These are phyloP conservation scores for Grapholita molesta DNA, from an alignment of 1,140 invertebrate genomes.

Conservation along the genomic window DNA sequence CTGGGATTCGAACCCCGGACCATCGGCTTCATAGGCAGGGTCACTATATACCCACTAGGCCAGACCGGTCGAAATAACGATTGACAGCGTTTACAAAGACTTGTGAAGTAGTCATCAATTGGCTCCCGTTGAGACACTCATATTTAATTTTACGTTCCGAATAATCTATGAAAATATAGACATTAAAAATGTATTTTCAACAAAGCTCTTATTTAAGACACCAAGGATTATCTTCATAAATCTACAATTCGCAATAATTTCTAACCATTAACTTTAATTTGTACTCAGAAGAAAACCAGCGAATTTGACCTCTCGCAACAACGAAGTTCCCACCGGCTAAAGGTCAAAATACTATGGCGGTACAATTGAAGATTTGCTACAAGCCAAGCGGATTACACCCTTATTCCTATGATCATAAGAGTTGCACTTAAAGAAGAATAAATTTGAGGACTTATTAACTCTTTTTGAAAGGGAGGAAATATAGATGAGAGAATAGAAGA, in stretches of 20 bases:
- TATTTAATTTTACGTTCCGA: not conserved
- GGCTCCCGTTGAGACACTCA: too few relatives aligned
- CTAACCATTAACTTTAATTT: constrained; percentile 45
- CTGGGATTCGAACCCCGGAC: too few relatives aligned
- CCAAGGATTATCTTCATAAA: constrained; percentile 44
- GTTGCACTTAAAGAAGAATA: not conserved
- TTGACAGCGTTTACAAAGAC: too few relatives aligned
- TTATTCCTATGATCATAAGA: not conserved
- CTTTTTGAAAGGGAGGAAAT: constrained; percentile 25
- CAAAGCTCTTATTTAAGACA: constrained; percentile 27
- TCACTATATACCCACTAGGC: too few relatives aligned
- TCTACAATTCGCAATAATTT: constrained; percentile 39
- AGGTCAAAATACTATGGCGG: not conserved
- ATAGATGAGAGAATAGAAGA: not conserved
- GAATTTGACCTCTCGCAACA: constrained; percentile 29
- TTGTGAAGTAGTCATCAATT: too few relatives aligned
- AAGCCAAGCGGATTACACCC: not conserved
- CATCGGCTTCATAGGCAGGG: too few relatives aligned
- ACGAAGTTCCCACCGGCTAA: not conserved
- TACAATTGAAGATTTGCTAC: not conserved
- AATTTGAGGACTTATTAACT: not conserved
- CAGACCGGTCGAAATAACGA: too few relatives aligned
- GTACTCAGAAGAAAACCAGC: constrained; percentile 30
- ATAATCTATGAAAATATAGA: not conserved
- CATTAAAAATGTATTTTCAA: not conserved